These are phyloP conservation scores for Scortum barcoo DNA, from an alignment of 2,113 vertebrate species.

Conservation along the genomic window DNA sequence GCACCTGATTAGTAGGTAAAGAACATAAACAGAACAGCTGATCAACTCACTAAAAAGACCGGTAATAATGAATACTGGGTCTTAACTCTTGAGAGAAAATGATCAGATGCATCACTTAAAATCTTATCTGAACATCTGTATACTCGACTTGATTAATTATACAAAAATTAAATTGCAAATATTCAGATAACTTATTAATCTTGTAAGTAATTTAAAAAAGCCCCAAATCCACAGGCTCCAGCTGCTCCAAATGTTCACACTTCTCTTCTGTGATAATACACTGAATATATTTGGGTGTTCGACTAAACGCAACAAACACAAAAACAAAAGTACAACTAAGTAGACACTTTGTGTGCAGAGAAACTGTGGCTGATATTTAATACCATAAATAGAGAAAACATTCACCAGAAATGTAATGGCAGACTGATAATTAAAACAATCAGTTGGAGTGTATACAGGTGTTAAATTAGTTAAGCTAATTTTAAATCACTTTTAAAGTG, in stretches of 20 bases:
- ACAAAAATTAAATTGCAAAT: no score
- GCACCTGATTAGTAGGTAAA: no score
- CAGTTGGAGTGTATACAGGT: neutral
- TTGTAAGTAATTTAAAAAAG: neutral
- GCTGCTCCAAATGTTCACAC: neutral
- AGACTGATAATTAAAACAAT: neutral
- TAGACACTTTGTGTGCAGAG: neutral
- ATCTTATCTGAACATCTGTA: neutral
- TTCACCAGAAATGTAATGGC: neutral
- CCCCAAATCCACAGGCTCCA: neutral
- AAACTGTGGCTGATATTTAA: neutral
- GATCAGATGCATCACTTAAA: neutral
- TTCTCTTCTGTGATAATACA: neutral
- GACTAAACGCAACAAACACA: no score
- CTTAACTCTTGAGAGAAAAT: neutral
- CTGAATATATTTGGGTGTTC: neutral
- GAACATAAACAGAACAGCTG: no score
- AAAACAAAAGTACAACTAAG: neutral
- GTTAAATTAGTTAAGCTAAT: neutral
- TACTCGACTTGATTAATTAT: no score
- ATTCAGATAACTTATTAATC: no score
- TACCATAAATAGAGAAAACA: neutral
- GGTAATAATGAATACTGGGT: neutral
- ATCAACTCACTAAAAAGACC: neutral
- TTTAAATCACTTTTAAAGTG: no score